Evolutionary conservation across 2,797 vertebrate species (phyloP).

Genomic region (Pangasius macronema): DNA sequence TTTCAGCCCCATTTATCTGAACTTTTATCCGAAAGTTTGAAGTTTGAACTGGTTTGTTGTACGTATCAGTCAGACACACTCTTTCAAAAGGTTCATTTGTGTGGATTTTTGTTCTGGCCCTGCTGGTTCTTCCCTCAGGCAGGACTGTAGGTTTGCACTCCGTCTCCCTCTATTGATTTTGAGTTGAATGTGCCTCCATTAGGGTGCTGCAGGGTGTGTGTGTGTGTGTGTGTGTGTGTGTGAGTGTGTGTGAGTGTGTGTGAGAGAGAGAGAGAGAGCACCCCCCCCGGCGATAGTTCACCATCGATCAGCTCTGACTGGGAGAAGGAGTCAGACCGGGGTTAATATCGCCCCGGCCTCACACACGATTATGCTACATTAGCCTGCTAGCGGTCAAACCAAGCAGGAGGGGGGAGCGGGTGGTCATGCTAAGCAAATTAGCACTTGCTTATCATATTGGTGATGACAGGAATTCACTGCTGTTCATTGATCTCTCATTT

Average conservation of each 20-base stretch:
- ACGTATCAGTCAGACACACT: background rate
- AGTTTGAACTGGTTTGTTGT: background rate
- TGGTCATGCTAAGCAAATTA: conserved; percentile 85
- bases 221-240: conserved; percentile 29
- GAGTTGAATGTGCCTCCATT: conserved; percentile 88
- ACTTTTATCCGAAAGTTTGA: background rate
- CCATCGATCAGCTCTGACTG: conserved; percentile 91
- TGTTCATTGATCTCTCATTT: conserved; percentile 75
- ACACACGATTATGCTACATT: conserved; percentile 86
- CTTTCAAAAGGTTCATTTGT: conserved; percentile 28
- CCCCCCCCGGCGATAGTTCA: conserved; percentile 87
- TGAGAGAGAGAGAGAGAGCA: conserved; percentile 16
- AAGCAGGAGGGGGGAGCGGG: conserved; percentile 61
- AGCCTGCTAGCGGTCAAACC: conserved; percentile 80
- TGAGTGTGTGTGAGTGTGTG: conserved; percentile 28
- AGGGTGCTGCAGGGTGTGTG: conserved; percentile 81
- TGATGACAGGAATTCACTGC: conserved; percentile 73
- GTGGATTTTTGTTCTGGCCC: conserved; percentile 17
- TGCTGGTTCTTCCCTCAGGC: conserved; percentile 67
- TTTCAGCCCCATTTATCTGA: too few species aligned
- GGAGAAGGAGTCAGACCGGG: conserved; percentile 85
- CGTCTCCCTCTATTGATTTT: conserved; percentile 53
- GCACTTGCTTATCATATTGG: conserved; percentile 80
- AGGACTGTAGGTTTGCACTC: conserved; percentile 25
- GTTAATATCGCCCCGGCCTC: conserved; percentile 81